phyloP scores from a whole-genome alignment of 2,797 vertebrate genomes.

The Botia almorhae region DNA sequence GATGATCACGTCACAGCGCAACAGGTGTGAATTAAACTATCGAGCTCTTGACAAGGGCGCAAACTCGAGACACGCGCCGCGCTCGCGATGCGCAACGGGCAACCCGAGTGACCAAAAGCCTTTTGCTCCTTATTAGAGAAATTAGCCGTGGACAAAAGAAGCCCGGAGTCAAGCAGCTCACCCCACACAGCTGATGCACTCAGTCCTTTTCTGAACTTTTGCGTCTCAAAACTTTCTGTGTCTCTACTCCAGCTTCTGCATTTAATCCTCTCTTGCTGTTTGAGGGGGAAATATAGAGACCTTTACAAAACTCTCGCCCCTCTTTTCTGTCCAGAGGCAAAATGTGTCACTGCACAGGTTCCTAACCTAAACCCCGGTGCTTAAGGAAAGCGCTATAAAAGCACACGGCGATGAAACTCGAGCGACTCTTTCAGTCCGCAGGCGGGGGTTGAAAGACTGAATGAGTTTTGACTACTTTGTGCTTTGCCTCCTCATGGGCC shows the following conservation, averaged over 20 bases:
- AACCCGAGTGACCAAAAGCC: neutral
- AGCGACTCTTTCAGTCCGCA: conserved; percentile 36
- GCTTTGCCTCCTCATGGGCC: conserved; percentile 41
- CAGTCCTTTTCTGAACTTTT: conserved; percentile 1
- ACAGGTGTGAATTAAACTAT: conserved; percentile 59
- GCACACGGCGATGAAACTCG: conserved; percentile 20
- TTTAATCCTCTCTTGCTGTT: conserved; percentile 30
- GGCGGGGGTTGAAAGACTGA: conserved; percentile 48
- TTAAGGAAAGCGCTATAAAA: conserved; percentile 22
- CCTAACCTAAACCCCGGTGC: conserved; percentile 15
- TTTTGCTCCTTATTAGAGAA: conserved; percentile 36
- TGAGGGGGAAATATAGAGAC: conserved; percentile 10
- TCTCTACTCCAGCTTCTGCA: neutral
- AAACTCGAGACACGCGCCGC: conserved; percentile 17
- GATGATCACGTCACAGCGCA: conserved; percentile 39
- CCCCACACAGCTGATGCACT: conserved; percentile 10
- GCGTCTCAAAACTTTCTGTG: neutral
- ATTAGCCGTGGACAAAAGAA: conserved; percentile 32
- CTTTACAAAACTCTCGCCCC: conserved; percentile 28
- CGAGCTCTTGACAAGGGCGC: conserved; percentile 15
- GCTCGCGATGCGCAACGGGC: conserved; percentile 17
- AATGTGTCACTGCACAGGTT: conserved; percentile 12
- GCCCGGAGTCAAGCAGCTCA: conserved; percentile 33
- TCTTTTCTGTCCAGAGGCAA: conserved; percentile 38
- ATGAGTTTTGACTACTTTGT: conserved; percentile 56